Evolutionary conservation across 1,140 invertebrate genomes (phyloP), one percentile per base, ranked within the genome.

Genomic region (Chionoecetes opilio): DNA sequence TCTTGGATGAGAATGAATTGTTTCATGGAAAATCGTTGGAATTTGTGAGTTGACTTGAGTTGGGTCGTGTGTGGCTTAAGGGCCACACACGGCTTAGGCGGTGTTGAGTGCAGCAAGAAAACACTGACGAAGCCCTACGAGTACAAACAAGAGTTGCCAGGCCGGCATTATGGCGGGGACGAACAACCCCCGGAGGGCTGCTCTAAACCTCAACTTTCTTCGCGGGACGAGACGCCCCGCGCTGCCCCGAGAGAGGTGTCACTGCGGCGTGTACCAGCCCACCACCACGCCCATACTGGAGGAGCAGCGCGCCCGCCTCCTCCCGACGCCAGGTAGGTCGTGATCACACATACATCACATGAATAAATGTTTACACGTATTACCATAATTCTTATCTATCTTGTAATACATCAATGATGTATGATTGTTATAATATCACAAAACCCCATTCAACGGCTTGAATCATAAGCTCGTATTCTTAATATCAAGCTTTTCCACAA

Each of bases 261-360:
- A 75, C 63, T n/a, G 63, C 63, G n/a, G 63, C 63, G 63, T 75
- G 63, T 75, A 75, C n/a, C 63, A 75, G 63, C 63, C 63, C 63
- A 75, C 63, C 63, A 75, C 63, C 63, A 75, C 63, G 6, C 63
- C 63, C 63, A 75, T 75, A 1, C 21, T 75, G 63, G 63, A 75
- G 63, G 63, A 75, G 21, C 63, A 75, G 63, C 26, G 63, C 21
- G 63, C 63, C 21, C 63, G 63, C 6, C 63, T 75, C 6, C 63
- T 75, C 21, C 63, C 63, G 21, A 75, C 63, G 1, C 63, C 63
- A 75, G 63, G 63, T 75, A 75, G 6, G 63, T 75, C n/a, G 21
- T 53, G 46, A 53, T 53, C 21, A 53, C 46, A 9, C n/a, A n/a
- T n/a, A n/a, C n/a, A n/a, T n/a, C n/a, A n/a, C n/a, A n/a, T n/a